Conservation (phyloP, 2,113 vertebrate species). For the Megalops atlanticus region DNA sequence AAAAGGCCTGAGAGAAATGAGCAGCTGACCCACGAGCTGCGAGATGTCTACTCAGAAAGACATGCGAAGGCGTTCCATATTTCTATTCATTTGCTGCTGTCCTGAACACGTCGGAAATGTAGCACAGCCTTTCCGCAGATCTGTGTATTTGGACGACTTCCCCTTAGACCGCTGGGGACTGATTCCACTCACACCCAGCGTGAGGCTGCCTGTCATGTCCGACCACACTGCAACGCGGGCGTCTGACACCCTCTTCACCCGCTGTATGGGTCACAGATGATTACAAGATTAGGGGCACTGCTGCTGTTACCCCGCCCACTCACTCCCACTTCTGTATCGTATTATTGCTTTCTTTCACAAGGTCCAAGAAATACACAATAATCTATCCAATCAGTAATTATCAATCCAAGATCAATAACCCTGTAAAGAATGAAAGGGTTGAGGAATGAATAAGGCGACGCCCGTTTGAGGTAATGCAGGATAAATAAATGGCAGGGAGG, state of each 20-base stretch:
- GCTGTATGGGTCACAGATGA: not conserved
- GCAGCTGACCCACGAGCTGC: not conserved
- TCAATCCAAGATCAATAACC: not conserved
- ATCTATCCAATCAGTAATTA: no score
- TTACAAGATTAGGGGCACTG: not conserved
- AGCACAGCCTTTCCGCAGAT: not conserved
- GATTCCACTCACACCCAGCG: not conserved
- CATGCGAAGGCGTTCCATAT: not conserved
- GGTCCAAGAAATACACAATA: no score
- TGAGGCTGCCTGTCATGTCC: not conserved
- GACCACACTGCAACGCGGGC: not conserved
- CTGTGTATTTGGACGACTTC: slow-evolving; percentile 2
- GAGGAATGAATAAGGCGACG: not conserved
- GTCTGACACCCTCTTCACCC: not conserved
- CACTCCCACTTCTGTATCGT: no score
- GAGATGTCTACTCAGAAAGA: not conserved
- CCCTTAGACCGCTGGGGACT: not conserved
- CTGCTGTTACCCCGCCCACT: no score
- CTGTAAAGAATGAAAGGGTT: not conserved
- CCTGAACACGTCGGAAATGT: not conserved
- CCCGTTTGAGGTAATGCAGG: no score
- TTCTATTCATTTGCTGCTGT: not conserved
- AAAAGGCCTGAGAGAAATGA: no score
- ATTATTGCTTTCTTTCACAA: no score
- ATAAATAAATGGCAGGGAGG: no score